Percentiles rank a stretch among this genome's conserved stretches.
phyloP scores from a whole-genome alignment of 2,797 vertebrate species.

The Buphagus erythrorhynchus region DNA sequence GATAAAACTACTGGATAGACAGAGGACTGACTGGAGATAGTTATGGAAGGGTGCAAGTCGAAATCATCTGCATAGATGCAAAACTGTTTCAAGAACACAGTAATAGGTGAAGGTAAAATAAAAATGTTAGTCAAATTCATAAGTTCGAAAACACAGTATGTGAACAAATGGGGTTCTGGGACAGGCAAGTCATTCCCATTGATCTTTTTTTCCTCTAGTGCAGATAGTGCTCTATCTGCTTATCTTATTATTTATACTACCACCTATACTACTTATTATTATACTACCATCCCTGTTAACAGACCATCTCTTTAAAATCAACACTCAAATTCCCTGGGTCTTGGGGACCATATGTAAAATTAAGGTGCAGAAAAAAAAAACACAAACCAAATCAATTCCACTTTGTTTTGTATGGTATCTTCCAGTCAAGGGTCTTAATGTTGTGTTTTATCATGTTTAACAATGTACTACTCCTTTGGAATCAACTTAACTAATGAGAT shows the following conservation, averaged over 20 bases:
- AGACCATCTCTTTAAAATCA: neutral
- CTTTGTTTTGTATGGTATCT: neutral
- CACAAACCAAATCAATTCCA: neutral
- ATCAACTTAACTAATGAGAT: slow-evolving; percentile 62
- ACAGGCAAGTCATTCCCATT: neutral
- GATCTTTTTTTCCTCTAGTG: neutral
- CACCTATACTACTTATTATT: no score
- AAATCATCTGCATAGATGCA: neutral
- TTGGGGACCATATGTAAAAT: neutral
- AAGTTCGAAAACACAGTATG: neutral
- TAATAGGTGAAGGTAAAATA: neutral
- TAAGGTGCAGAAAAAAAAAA: neutral
- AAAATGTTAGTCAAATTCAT: neutral
- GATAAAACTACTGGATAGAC: neutral
- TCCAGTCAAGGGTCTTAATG: neutral
- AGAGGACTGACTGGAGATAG: neutral
- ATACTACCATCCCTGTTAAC: neutral
- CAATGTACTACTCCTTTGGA: neutral
- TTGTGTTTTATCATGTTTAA: neutral
- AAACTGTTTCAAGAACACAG: neutral
- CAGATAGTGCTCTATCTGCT: neutral
- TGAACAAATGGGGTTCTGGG: neutral
- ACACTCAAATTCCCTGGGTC: neutral
- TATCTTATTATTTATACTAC: neutral
- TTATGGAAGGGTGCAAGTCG: neutral